A percentile compares a stretch with the other conserved stretches of the same genome.
Evolutionary conservation across 1,140 invertebrate genomes (phyloP).

Genomic region (Dendroctonus valens): DNA sequence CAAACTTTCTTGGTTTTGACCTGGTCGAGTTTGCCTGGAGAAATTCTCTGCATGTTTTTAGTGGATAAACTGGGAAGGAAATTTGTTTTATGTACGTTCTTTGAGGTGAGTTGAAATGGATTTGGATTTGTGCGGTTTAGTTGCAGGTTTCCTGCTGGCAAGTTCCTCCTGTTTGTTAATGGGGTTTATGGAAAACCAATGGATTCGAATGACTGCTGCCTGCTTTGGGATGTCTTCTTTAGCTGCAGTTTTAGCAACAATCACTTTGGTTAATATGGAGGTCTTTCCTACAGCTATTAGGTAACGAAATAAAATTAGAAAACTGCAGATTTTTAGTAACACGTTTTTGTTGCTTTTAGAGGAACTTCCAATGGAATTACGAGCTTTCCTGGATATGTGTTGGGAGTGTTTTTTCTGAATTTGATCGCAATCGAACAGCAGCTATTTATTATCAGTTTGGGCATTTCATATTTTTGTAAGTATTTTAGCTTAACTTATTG

Average conservation of each 20-base stretch:
- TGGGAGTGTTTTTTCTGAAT: conserved; percentile 16
- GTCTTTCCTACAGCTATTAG: conserved; percentile 25
- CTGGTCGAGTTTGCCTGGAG: conserved; percentile 6
- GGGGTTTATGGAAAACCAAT: conserved; percentile 10
- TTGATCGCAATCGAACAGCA: conserved; percentile 2
- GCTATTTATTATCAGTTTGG: conserved; percentile 3
- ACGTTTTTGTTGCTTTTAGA: conserved; percentile 3
- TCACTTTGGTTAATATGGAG: conserved; percentile 27
- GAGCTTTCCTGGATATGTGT: conserved; percentile 15
- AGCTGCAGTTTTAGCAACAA: background rate
- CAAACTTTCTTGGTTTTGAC: conserved; percentile 11
- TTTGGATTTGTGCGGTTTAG: conserved; percentile 4
- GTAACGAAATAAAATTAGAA: conserved; percentile 7
- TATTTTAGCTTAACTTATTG: too few relatives aligned
- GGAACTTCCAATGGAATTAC: conserved; percentile 19
- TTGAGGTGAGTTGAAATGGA: background rate
- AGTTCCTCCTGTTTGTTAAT: conserved; percentile 18
- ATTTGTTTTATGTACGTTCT: conserved; percentile 11
- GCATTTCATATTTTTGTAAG: conserved; percentile 22
- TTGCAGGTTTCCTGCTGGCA: conserved; percentile 5
- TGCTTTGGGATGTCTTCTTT: conserved; percentile 10
- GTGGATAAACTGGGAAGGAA: conserved; percentile 26
- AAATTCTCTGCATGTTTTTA: conserved; percentile 8
- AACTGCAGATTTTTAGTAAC: background rate
- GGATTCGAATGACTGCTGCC: conserved; percentile 5